A percentile compares a stretch with the other conserved stretches of the same genome.
Conservation (phyloP, 1,140 invertebrate genomes). For the Thaumetopoea pityocampa region DNA sequence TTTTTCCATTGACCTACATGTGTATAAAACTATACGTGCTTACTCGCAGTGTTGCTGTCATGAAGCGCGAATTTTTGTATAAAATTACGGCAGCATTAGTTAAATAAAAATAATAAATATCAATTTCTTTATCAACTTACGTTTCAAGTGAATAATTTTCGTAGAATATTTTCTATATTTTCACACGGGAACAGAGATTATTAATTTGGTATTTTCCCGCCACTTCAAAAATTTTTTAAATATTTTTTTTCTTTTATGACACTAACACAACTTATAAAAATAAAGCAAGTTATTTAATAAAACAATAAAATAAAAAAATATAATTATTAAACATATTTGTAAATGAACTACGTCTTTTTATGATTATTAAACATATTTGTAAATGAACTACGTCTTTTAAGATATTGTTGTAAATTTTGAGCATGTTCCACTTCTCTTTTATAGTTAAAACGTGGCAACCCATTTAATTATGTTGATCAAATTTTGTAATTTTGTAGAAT, state of each 20-base stretch:
- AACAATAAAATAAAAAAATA: too few species aligned
- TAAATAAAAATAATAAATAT: conserved; percentile 3
- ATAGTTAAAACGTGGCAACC: too few species aligned
- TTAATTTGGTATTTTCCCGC: conserved; percentile 27
- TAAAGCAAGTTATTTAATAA: too few species aligned
- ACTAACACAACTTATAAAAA: too few species aligned
- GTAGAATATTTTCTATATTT: background rate
- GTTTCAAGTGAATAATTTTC: conserved; percentile 5
- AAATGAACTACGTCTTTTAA: too few species aligned
- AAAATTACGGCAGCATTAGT: conserved; percentile 4
- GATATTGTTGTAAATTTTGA: too few species aligned
- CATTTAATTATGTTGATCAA: too few species aligned
- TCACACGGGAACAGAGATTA: conserved; percentile 3
- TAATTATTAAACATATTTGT: too few species aligned
- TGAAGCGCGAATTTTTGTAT: conserved; percentile 2
- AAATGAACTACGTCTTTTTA: too few species aligned
- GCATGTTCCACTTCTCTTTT: too few species aligned
- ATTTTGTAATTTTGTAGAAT: too few species aligned
- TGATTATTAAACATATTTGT: too few species aligned
- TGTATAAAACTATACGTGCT: conserved; percentile 59
- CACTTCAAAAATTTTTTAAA: conserved; percentile 16
- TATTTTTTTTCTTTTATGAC: conserved; percentile 16
- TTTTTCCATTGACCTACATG: conserved; percentile 73
- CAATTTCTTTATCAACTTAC: conserved; percentile 9
- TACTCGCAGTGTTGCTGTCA: conserved; percentile 53